Conservation (phyloP, 1,140 invertebrate species). For the Anoplolepis gracilipes region DNA sequence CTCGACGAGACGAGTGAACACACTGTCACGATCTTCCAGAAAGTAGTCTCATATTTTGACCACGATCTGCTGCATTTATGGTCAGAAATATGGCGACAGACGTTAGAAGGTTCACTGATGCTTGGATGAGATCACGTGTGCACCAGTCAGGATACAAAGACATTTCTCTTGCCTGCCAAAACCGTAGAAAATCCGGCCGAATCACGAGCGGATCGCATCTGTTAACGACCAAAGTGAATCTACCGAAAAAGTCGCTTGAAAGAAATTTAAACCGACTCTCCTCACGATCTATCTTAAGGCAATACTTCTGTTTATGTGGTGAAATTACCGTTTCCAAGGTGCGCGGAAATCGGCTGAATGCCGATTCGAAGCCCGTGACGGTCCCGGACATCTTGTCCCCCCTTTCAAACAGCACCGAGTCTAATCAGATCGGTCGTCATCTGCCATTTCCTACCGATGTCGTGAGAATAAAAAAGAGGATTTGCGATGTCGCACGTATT, state of each 20-base stretch:
- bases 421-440: slow-evolving; percentile 76
- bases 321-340: slow-evolving; percentile 78
- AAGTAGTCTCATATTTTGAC: slow-evolving; percentile 78
- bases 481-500: background rate
- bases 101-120: slow-evolving; percentile 80
- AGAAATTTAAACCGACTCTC: slow-evolving; percentile 63
- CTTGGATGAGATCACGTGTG: slow-evolving; percentile 45
- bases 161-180: slow-evolving; percentile 36
- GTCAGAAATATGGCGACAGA: slow-evolving; percentile 83
- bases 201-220: slow-evolving; percentile 79
- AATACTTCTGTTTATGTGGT: slow-evolving; percentile 66
- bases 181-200: slow-evolving; percentile 74
- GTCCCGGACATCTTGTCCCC: slow-evolving; percentile 74
- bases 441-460: slow-evolving; percentile 60
- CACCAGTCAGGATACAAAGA: slow-evolving; percentile 53
- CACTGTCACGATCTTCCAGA: background rate
- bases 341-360: slow-evolving; percentile 79
- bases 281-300: slow-evolving; percentile 10
- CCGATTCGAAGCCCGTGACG: slow-evolving; percentile 77
- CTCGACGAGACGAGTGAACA: background rate
- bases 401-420: slow-evolving; percentile 73
- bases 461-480: background rate
- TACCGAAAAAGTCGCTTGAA: slow-evolving; percentile 48
- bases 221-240: slow-evolving; percentile 73
- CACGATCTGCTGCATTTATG: slow-evolving; percentile 82